Conservation (phyloP, 2,113 vertebrate genomes). For the Cynopterus brachyotis region DNA sequence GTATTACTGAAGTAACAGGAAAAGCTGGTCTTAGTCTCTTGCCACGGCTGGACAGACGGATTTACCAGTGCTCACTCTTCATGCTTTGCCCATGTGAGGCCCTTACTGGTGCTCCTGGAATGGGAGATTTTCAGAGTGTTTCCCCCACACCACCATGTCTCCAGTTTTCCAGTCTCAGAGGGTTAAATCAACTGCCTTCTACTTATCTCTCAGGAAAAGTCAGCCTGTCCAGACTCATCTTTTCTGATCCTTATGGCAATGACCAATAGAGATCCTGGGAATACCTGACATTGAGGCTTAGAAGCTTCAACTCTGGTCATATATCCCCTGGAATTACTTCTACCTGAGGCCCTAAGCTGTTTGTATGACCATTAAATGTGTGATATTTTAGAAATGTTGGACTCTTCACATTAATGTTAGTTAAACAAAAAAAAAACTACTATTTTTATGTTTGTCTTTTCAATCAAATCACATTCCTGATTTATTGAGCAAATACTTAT, state of each 20-base stretch:
- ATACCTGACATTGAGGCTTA: neutral
- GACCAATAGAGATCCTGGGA: too few species aligned
- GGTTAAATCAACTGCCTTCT: neutral
- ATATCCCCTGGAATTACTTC: neutral
- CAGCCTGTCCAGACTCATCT: neutral
- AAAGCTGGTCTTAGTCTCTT: neutral
- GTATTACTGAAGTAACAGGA: neutral
- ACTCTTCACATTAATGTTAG: neutral
- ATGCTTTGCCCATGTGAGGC: neutral
- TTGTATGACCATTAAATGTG: neutral
- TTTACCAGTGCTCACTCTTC: neutral
- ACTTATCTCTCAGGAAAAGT: neutral
- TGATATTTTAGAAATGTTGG: neutral
- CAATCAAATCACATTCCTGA: neutral
- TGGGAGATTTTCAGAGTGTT: neutral
- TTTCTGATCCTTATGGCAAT: neutral
- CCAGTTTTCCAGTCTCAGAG: neutral
- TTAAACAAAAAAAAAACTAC: neutral
- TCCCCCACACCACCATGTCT: neutral
- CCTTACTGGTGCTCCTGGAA: neutral
- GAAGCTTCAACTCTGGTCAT: neutral
- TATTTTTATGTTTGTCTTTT: neutral
- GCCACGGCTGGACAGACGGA: neutral
- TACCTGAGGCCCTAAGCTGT: neutral
- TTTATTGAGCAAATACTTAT: neutral